Base-by-base conservation (phyloP, 1,140 invertebrate genomes). In the Zaprionus vittiger region DNA sequence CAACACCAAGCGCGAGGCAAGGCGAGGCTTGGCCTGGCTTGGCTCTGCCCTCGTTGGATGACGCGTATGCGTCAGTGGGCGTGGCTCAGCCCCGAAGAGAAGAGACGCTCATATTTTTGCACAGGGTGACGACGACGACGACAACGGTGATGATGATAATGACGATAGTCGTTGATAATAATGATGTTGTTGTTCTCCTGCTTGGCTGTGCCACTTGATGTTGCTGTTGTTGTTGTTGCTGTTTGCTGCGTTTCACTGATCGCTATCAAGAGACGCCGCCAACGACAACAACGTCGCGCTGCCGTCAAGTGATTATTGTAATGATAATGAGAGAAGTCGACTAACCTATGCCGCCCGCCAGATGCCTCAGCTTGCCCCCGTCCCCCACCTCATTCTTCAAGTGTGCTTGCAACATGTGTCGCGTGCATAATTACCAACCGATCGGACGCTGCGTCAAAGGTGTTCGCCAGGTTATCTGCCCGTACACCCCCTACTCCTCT, bases 271-370 rank as follows among this genome's bases (percentile, higher is more conserved):
- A 77, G 81, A 73, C 79, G 79, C 68, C 82, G 79, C 81, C 81
- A 68, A 64, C 49, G 64, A 54, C 70, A 67, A 37, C 41, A 37
- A 26, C 57, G 24, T 56, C 56, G 61, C 56, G 69, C 68, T 74
- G 76, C 70, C 83, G 72, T 61, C 80, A 80, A 75, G 83, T 83
- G 83, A 87, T 87, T 87, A 81, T 87, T 83, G 84, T 81, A 83
- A 89, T 89, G 83, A 87, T 87, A 87, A 83, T 81, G 71, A 87
- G 81, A 87, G 73, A 81, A 79, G 60, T 49, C 72, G 80, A 67
- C 64, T 80, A 73, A 75, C 65, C 76, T 70, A 79, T 77, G 68
- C 79, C 69, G 67, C 70, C 73, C 67, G 59, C 59, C 34, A 54
- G 44, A 52, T 20, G 20, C n/a, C n/a, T n/a, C 14, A 34, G 65